These are phyloP conservation scores for Sebastes cheni DNA, from an alignment of 2,797 vertebrate genomes.

Conservation along the genomic window DNA sequence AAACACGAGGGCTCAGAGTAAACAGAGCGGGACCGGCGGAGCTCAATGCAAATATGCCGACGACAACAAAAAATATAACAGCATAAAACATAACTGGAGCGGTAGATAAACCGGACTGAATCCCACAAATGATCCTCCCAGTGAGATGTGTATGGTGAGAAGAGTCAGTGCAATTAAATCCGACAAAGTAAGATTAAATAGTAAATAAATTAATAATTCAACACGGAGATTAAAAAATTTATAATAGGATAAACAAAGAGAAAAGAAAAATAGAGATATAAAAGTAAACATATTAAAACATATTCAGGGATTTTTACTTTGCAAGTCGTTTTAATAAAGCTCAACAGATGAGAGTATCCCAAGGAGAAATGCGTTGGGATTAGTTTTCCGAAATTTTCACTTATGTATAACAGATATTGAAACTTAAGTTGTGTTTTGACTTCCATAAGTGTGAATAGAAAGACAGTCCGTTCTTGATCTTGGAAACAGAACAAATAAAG, in stretches of 20 bases:
- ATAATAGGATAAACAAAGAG: neutral
- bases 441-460: neutral
- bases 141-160: neutral
- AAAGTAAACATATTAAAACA: neutral
- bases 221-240: neutral
- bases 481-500: neutral
- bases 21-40: constrained; percentile 35
- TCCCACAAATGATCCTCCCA: neutral
- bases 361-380: neutral
- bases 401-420: neutral
- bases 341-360: neutral
- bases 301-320: neutral
- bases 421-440: neutral
- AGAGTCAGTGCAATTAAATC: neutral
- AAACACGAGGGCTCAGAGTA: constrained; percentile 19
- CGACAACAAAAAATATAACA: neutral
- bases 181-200: neutral
- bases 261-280: neutral
- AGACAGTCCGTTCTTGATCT: neutral
- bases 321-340: too few relatives aligned
- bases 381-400: neutral
- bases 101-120: neutral
- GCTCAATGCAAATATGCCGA: constrained; percentile 33
- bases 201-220: neutral
- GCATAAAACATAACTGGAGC: neutral